phyloP scores from a whole-genome alignment of 2,113 vertebrate species.

The Dasyurus viverrinus region DNA sequence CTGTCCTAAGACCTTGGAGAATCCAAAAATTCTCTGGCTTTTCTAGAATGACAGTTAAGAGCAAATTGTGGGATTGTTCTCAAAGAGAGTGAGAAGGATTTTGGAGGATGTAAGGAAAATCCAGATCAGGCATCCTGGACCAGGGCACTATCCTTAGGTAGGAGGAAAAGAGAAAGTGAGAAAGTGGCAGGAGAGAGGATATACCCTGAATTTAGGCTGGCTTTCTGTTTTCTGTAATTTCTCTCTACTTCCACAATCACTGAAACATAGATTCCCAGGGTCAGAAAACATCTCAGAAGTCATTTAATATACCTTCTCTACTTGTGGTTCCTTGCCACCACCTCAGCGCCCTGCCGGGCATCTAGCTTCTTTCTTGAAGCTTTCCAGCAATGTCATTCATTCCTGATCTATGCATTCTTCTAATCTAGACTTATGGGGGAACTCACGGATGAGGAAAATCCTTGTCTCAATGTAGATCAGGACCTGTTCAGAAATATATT shows the following conservation, averaged over 20 bases:
- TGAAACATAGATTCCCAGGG: not conserved
- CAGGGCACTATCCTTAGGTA: not conserved
- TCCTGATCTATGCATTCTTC: not conserved
- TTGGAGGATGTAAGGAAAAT: not conserved
- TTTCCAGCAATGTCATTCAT: not conserved
- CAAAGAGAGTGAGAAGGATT: not conserved
- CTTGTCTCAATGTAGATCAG: not conserved
- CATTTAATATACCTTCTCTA: not conserved
- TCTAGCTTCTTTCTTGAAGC: not conserved
- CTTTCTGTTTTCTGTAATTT: not conserved
- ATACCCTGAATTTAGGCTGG: not conserved
- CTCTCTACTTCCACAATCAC: not conserved
- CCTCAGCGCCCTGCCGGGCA: not conserved
- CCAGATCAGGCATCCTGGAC: not conserved
- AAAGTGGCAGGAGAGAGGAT: not conserved
- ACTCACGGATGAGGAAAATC: not conserved
- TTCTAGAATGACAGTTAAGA: not conserved
- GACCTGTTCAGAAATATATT: not conserved
- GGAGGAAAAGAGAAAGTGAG: not conserved
- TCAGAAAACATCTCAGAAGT: not conserved
- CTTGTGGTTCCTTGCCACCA: not conserved
- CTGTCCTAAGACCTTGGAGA: not conserved
- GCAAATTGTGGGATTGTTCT: not conserved
- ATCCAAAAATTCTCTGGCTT: not conserved
- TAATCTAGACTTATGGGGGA: not conserved